Conservation (phyloP, 2,113 vertebrate genomes). For the Penelope pileata region DNA sequence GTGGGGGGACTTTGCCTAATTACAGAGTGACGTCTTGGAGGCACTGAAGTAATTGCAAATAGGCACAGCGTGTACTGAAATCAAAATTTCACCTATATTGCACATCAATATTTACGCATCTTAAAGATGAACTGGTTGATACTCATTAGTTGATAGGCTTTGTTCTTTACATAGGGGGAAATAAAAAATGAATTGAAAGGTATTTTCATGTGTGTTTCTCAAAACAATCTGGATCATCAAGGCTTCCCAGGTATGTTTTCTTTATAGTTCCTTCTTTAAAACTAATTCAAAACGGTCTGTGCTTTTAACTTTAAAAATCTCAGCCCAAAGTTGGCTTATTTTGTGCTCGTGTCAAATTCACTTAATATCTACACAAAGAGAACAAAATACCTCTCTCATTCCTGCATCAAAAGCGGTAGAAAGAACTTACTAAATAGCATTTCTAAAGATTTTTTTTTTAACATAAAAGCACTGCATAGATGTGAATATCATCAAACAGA, state of each 20-base stretch:
- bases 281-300: not conserved
- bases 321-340: not conserved
- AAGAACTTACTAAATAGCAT: not conserved
- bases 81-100: not conserved
- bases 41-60: not conserved
- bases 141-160: not conserved
- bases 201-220: not conserved
- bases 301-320: not conserved
- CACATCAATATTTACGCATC: not conserved
- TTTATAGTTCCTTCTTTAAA: not conserved
- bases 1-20: accelerated
- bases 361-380: not conserved
- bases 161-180: not conserved
- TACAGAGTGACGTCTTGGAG: not conserved
- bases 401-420: not conserved
- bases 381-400: not conserved
- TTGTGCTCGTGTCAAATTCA: not conserved
- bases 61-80: not conserved
- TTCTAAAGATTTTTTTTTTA: not conserved
- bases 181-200: not conserved
- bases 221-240: not conserved
- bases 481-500: not conserved
- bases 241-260: not conserved
- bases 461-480: not conserved
- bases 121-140: not conserved